A percentile compares a stretch with the other conserved stretches of the same genome.
phyloP scores from a whole-genome alignment of 1,140 invertebrate genomes.

The Trichonephila clavipes region DNA sequence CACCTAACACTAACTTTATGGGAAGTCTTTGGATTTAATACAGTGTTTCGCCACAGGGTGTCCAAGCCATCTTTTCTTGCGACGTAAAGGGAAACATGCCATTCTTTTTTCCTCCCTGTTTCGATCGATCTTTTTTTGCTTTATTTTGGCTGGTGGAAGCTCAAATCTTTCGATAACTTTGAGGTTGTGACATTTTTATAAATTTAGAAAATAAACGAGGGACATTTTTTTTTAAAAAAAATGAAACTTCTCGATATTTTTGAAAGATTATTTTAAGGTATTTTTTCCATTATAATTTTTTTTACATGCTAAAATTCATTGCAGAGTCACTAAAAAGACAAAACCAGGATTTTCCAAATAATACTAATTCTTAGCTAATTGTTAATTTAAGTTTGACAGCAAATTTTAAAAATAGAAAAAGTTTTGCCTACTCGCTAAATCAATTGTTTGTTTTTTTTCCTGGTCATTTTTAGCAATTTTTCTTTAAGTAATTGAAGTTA shows the following conservation, averaged over 20 bases:
- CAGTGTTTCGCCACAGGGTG: slow-evolving; percentile 65
- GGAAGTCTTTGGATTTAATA: slow-evolving; percentile 69
- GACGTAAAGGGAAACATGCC: neutral
- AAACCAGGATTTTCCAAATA: too few species aligned
- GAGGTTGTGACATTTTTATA: neutral
- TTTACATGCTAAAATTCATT: too few species aligned
- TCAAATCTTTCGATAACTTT: neutral
- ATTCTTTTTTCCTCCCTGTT: neutral
- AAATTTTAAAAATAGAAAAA: too few species aligned
- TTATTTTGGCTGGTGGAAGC: neutral
- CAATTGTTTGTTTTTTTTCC: too few species aligned
- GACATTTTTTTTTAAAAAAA: neutral
- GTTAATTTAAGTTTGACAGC: too few species aligned
- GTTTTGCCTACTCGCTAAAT: too few species aligned
- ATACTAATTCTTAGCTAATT: too few species aligned
- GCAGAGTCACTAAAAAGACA: too few species aligned
- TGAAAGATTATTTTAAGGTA: neutral
- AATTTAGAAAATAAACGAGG: neutral
- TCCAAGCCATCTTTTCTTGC: slow-evolving; percentile 48
- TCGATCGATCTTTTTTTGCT: neutral
- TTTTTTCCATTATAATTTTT: neutral
- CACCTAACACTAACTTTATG: slow-evolving; percentile 51
- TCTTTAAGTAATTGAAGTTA: too few species aligned
- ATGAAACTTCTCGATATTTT: too few species aligned
- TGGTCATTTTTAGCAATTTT: too few species aligned